Evolutionary conservation across 2,888 invertebrate genomes (phyloP).

Genomic region (Abrostola triplasia): DNA sequence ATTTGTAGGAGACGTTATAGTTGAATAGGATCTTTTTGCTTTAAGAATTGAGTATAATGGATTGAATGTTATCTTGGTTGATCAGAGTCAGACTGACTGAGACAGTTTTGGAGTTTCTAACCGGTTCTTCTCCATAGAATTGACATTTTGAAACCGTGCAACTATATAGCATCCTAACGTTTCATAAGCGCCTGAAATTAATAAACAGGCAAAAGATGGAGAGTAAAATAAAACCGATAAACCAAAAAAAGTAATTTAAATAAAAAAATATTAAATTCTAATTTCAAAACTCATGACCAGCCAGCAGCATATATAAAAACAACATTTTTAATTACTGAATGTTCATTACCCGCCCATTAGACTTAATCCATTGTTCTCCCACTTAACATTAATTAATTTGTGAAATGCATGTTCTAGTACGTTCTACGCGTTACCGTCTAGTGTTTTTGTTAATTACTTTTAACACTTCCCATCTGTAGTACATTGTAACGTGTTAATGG

Average conservation of each 20-base stretch:
- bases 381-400: constrained; percentile 51
- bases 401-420: constrained; percentile 47
- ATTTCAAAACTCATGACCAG: neutral
- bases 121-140: too few relatives aligned
- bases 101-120: too few relatives aligned
- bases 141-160: too few relatives aligned
- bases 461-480: constrained; percentile 21
- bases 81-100: too few relatives aligned
- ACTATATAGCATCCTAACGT: too few relatives aligned
- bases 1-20: constrained; percentile 19
- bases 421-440: constrained; percentile 22
- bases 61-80: too few relatives aligned
- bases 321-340: constrained; percentile 47
- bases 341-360: constrained; percentile 35
- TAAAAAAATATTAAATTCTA: too few relatives aligned
- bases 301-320: constrained; percentile 15
- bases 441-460: constrained; percentile 49
- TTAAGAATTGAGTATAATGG: neutral
- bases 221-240: neutral
- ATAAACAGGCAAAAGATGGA: too few relatives aligned
- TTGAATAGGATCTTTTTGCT: constrained; percentile 1
- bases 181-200: too few relatives aligned
- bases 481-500: constrained; percentile 9
- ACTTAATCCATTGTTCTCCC: constrained; percentile 39
- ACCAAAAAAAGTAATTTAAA: neutral